These are phyloP conservation scores for Platorchestia sp. DNA, from an alignment of 1,140 invertebrate species.

Conservation along the genomic window DNA sequence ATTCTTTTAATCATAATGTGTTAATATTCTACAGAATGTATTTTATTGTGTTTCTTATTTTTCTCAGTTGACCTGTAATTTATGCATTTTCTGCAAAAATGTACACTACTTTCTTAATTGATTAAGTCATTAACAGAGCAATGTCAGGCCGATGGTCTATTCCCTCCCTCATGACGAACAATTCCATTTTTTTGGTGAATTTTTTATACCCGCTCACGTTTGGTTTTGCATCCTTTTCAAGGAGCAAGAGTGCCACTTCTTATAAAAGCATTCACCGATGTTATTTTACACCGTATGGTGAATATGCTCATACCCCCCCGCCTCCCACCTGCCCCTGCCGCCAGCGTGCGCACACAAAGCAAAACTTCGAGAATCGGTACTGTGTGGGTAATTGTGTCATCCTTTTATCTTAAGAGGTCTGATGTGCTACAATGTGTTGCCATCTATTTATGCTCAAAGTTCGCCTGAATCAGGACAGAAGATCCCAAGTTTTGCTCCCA, in stretches of 20 bases:
- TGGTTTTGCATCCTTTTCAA: background rate
- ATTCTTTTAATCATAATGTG: background rate
- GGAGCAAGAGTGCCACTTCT: background rate
- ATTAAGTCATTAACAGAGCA: background rate
- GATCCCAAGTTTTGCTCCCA: slow-evolving; percentile 34
- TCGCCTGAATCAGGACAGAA: slow-evolving; percentile 41
- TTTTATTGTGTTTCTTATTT: background rate
- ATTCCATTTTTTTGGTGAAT: background rate
- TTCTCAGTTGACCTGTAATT: background rate
- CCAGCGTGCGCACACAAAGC: background rate
- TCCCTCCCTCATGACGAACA: background rate
- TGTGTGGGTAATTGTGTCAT: background rate
- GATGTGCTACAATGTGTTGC: slow-evolving; percentile 10
- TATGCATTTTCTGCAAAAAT: background rate
- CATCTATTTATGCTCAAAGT: slow-evolving; percentile 32
- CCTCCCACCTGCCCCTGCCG: too few species aligned
- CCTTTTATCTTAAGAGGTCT: slow-evolving; percentile 6
- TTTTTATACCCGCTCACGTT: background rate
- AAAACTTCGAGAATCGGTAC: background rate
- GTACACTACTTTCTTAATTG: background rate
- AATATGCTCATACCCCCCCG: background rate
- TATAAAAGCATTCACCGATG: background rate
- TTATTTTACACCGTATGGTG: background rate
- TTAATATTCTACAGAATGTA: background rate
- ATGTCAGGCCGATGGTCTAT: background rate